Base-by-base conservation (phyloP, 2,797 vertebrate species). In the Brachyrhaphis roseni region DNA sequence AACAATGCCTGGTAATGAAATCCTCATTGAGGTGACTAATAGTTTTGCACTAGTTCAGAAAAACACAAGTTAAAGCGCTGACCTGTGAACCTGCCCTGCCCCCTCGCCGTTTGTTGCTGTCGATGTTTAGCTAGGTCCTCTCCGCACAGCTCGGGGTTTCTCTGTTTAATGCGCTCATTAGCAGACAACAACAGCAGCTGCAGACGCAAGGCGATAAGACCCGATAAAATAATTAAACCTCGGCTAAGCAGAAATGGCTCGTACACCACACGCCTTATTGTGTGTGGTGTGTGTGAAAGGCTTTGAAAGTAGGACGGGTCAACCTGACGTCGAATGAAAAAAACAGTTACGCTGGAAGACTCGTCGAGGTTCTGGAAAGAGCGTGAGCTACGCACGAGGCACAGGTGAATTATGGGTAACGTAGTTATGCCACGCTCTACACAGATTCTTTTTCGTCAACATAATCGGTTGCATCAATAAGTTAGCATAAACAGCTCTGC, bases 11-110 rank as follows among this genome's bases (percentile, higher is more conserved):
- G 46, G 13, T 3, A 8, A 28, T 16, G 41, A 3, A 10, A 36
- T 45, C 6, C 74, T 74, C 6, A 5, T n/a, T 59, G 28, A 7
- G n/a, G 28, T 57, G 16, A 71, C 78, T 0, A 73, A 57, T 31
- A 82, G 79, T 41, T 82, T 57, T 55, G 36, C 13, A 62, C 7
- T 8, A 76, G 62, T 79, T 62, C 34, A 31, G 3, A 39, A 81
- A 26, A 72, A 26, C 1, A 11, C 12, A 46, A 57, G 16, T 34
- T 75, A 28, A 26, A 43, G 71, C 41, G 75, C 86, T 26, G 59
- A 90, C 87, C 83, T 84, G 83, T 66, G 82, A 72, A 78, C 81
- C 84, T 82, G 87, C 86, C 75, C 83, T 82, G 83, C 86, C 90
- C 79, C 83, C 88, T 90, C 49, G 20, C 3, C 74, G 71, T 78